Evolutionary conservation across 2,113 vertebrate species (phyloP).

Genomic region (Gambusia affinis): DNA sequence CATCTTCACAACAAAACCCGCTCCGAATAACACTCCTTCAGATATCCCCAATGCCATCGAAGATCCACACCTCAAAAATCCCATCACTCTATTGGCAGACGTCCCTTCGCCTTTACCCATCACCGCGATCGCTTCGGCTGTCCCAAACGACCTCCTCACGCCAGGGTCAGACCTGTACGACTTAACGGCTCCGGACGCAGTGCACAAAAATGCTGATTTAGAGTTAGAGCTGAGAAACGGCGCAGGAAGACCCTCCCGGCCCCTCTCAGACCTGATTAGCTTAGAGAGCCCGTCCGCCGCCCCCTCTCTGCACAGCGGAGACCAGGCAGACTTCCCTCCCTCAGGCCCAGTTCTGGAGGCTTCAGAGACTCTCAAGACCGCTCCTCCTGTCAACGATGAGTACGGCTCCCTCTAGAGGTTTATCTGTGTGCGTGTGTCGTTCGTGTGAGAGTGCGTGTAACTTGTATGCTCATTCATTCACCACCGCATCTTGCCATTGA

Average conservation of each 20-base stretch:
- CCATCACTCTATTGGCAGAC: constrained; percentile 32
- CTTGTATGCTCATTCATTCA: constrained; percentile 75
- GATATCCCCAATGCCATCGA: constrained; percentile 21
- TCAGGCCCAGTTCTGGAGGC: constrained; percentile 93
- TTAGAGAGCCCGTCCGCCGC: constrained; percentile 82
- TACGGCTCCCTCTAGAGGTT: constrained; percentile 86
- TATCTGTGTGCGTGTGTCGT: constrained; percentile 67
- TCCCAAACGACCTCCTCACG: constrained; percentile 17
- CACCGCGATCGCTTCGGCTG: constrained; percentile 5
- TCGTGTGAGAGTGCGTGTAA: constrained; percentile 42
- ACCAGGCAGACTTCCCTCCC: constrained; percentile 91
- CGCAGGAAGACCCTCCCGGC: constrained; percentile 75
- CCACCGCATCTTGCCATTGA: constrained; percentile 78
- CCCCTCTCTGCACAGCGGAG: constrained; percentile 89
- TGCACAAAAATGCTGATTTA: constrained; percentile 77
- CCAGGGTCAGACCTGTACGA: constrained; percentile 45
- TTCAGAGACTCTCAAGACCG: constrained; percentile 90
- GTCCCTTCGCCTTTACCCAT: constrained; percentile 46
- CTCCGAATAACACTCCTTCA: constrained; percentile 15
- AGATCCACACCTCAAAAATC: constrained; percentile 22
- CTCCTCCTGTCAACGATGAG: constrained; percentile 92
- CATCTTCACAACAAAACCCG: constrained; percentile 21
- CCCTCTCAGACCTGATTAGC: constrained; percentile 77
- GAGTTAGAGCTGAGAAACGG: constrained; percentile 80
- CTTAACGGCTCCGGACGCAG: constrained; percentile 51